phyloP scores from a whole-genome alignment of 2,113 vertebrate genomes.

The Hemichromis elongatus region DNA sequence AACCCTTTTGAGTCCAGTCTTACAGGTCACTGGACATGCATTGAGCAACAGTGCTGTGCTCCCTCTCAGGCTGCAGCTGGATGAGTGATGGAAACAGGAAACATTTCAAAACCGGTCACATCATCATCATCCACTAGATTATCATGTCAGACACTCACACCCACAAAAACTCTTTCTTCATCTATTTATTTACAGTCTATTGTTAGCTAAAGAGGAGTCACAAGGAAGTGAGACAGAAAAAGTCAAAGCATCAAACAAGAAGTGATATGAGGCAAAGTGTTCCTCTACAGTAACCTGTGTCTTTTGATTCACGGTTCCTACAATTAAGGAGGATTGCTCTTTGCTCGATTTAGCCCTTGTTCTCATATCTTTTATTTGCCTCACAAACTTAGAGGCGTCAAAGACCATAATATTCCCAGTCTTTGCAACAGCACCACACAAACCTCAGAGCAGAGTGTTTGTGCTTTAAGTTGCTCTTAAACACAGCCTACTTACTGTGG shows the following conservation, averaged over 20 bases:
- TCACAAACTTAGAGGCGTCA: not conserved
- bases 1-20: constrained; percentile 46
- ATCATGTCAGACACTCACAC: not conserved
- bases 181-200: not conserved
- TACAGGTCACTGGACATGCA: constrained; percentile 60
- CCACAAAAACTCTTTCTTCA: not conserved
- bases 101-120: constrained; percentile 5
- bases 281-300: not conserved
- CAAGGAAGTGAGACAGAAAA: constrained; percentile 5
- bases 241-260: not conserved
- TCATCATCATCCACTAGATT: not conserved
- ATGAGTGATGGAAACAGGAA: constrained; percentile 1
- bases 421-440: not conserved
- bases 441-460: constrained; percentile 5
- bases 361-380: constrained; percentile 1
- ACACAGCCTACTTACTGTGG: not conserved
- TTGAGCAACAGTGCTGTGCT: constrained; percentile 2
- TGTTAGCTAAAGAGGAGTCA: not conserved
- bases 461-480: constrained; percentile 1
- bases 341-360: not conserved
- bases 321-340: constrained; percentile 2
- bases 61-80: not conserved
- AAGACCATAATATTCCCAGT: not conserved
- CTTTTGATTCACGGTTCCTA: constrained; percentile 2
- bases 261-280: not conserved